Conservation (phyloP, 2,888 invertebrate genomes). For the Papilio demoleus region DNA sequence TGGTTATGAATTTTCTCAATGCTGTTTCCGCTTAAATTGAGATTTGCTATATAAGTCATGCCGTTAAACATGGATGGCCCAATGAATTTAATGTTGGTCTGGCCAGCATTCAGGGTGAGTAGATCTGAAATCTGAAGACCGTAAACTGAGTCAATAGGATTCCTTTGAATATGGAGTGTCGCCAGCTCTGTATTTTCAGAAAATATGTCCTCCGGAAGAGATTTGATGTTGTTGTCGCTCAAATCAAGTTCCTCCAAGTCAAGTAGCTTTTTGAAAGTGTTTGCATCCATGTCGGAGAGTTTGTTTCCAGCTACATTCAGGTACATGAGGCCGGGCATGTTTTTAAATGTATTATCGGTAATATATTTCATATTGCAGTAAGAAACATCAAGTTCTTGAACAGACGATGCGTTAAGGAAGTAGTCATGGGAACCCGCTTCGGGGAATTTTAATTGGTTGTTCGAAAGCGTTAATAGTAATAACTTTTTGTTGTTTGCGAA, state of each 20-base stretch:
- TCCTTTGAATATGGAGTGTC: constrained; percentile 87
- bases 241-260: constrained; percentile 89
- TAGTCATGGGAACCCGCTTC: constrained; percentile 71
- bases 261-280: constrained; percentile 85
- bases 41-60: constrained; percentile 85
- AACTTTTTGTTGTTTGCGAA: constrained; percentile 87
- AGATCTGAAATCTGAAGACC: constrained; percentile 85
- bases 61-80: constrained; percentile 86
- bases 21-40: constrained; percentile 88
- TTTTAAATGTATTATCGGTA: constrained; percentile 85
- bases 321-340: constrained; percentile 86
- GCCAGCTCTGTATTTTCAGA: constrained; percentile 86
- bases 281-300: constrained; percentile 83
- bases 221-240: constrained; percentile 86
- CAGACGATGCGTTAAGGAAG: constrained; percentile 84
- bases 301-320: constrained; percentile 88
- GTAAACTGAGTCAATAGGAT: constrained; percentile 85
- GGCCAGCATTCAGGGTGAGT: constrained; percentile 87
- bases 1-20: constrained; percentile 87
- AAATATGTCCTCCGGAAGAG: constrained; percentile 86
- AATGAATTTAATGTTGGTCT: constrained; percentile 86
- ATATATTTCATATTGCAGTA: constrained; percentile 87
- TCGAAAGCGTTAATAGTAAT: constrained; percentile 86
- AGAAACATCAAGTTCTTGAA: constrained; percentile 89
- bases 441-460: constrained; percentile 85